Percentiles rank a stretch among this genome's conserved stretches.
Conservation (phyloP, 2,113 vertebrate genomes). For the Oreochromis niloticus region DNA sequence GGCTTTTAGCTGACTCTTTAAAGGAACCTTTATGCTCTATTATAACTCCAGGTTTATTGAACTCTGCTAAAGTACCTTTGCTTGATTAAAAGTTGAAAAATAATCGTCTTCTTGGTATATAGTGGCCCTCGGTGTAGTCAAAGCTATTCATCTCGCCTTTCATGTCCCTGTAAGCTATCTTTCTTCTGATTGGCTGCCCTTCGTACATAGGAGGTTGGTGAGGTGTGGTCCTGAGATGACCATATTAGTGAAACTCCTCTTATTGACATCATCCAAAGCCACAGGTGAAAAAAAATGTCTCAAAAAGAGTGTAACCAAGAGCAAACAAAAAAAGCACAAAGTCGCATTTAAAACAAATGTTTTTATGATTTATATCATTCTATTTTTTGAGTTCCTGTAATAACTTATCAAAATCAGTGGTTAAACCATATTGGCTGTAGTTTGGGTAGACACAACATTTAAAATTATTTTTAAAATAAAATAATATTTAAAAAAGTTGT, state of each 20-base stretch:
- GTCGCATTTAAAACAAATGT: accelerated
- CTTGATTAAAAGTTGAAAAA: neutral
- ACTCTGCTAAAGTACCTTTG: neutral
- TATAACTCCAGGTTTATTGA: neutral
- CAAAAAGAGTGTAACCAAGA: accelerated
- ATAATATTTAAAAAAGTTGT: neutral
- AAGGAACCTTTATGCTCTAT: neutral
- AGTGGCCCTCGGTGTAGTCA: neutral
- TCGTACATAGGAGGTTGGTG: neutral
- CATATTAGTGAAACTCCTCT: neutral
- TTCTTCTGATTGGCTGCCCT: neutral
- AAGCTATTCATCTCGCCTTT: neutral
- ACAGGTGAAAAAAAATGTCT: neutral
- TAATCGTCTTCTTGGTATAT: accelerated
- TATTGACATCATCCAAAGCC: neutral
- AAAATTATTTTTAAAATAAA: neutral
- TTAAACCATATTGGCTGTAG: neutral
- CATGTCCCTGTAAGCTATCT: neutral
- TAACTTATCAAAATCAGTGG: accelerated
- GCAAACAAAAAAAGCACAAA: neutral
- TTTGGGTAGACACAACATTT: neutral
- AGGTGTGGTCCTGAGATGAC: neutral
- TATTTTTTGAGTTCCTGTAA: neutral
- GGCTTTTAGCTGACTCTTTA: neutral
- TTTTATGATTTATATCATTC: neutral